These are phyloP conservation scores for Rhagoletis zephyria DNA, from an alignment of 1,140 invertebrate species.

Conservation along the genomic window DNA sequence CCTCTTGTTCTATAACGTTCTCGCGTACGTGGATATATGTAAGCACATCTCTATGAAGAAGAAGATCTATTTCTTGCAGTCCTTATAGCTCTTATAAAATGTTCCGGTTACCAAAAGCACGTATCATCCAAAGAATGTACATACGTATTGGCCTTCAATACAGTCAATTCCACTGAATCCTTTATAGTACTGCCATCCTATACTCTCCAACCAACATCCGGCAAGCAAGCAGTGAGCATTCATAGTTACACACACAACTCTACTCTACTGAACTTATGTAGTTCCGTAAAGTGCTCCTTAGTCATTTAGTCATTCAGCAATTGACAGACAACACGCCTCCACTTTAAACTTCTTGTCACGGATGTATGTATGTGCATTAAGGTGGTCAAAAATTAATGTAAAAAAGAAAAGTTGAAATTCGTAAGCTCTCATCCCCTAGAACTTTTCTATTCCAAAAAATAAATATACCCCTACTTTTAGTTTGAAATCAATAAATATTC, in stretches of 20 bases:
- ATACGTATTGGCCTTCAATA: no score
- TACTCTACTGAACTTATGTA: background rate
- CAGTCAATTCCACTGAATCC: background rate
- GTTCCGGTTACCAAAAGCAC: background rate
- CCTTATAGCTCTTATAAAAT: background rate
- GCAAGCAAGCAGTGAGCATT: background rate
- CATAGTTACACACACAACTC: background rate
- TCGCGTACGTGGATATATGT: no score
- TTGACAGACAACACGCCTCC: constrained; percentile 37
- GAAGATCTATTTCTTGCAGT: background rate
- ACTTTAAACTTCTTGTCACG: constrained; percentile 56
- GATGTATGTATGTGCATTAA: no score
- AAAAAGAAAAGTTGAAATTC: no score
- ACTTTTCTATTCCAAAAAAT: no score
- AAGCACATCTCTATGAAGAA: no score
- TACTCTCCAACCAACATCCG: background rate
- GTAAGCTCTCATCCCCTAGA: no score
- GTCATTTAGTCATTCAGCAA: constrained; percentile 32
- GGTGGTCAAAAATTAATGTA: no score
- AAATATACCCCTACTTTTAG: no score
- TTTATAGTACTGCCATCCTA: background rate
- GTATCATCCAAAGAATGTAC: background rate
- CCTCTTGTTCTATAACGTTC: no score
- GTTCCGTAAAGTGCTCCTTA: background rate
- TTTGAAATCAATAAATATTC: no score